Evolutionary conservation across 1,140 invertebrate genomes (phyloP), one percentile per base, ranked within the genome.

Genomic region (Zaprionus vittiger): DNA sequence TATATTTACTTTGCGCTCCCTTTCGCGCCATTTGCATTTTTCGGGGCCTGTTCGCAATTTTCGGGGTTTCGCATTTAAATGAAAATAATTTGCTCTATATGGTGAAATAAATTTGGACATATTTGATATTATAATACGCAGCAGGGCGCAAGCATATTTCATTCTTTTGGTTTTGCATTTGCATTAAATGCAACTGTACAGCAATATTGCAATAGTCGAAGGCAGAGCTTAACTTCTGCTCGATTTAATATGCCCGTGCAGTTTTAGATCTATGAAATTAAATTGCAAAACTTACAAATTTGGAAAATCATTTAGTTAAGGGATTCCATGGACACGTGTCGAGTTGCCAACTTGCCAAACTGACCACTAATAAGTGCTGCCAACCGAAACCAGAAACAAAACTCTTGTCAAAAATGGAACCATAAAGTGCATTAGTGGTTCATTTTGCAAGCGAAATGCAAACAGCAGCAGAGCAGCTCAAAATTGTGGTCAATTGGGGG

Each of bases 391-490:
- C 15, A 44, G n/a, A 52, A 57, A 57, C 63, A 52, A 68, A 73
- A 61, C 64, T 68, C 38, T 60, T 76, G 52, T 57, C 41, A 11
- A 52, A 65, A 65, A 72, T 64, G 22, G n/a, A 22, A 0, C 78
- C 83, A 87, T 87, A 78, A 81, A 87, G 81, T 89, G 84, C 84
- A 87, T 87, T 87, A 87, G 78, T 89, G 81, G 74, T 52, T 22
- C 68, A 82, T 89, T 86, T 83, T 80, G 73, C 84, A 80, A 66
- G 70, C 59, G 67, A 77, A 71, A 65, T 37, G 66, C 59, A 55
- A 69, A 62, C 52, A 47, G 34, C 14, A 22, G 54, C 0, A 28
- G 3, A 31, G 41, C 22, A 77, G 65, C 69, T 79, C 24, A 47
- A 78, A 80, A 89, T 75, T 86, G 84, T 57, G 84, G 83, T 80